phyloP scores from a whole-genome alignment of 2,888 invertebrate species.

The Caenorhabditis macrosperma region DNA sequence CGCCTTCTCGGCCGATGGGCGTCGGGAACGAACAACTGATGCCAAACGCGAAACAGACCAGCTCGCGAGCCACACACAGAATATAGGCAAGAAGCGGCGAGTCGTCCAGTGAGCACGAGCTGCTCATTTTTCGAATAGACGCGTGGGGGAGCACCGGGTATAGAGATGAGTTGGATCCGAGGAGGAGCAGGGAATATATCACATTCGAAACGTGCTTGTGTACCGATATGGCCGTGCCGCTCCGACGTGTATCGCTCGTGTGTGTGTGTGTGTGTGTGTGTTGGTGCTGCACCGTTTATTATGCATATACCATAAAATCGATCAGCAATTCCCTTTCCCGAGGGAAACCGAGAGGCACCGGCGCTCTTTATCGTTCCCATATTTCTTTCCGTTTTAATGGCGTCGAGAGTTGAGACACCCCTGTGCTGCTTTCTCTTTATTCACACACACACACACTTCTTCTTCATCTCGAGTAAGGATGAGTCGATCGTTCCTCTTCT shows the following conservation, averaged over 20 bases:
- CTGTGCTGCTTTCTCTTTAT: not conserved
- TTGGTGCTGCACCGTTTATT: not conserved
- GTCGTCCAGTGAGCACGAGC: slow-evolving; percentile 5
- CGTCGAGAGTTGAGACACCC: not conserved
- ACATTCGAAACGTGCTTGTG: not conserved
- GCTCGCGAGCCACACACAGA: slow-evolving; percentile 15
- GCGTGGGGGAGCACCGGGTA: not conserved
- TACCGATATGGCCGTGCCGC: not conserved
- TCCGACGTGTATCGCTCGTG: not conserved
- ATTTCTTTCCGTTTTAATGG: not conserved
- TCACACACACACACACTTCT: too few relatives aligned
- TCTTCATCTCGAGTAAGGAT: not conserved
- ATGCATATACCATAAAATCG: not conserved
- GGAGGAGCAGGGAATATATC: too few relatives aligned
- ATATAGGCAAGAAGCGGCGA: slow-evolving; percentile 8
- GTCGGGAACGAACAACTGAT: slow-evolving; percentile 17
- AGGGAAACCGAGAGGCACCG: too few relatives aligned
- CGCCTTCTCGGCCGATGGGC: slow-evolving; percentile 17
- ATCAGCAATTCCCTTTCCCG: not conserved
- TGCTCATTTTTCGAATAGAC: slow-evolving; percentile 4
- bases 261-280: not conserved
- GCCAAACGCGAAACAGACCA: slow-evolving; percentile 54
- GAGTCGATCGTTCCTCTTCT: not conserved
- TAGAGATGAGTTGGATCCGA: not conserved
- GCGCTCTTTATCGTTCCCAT: not conserved